A percentile compares a stretch with the other conserved stretches of the same genome.
Conservation (phyloP, 2,888 invertebrate genomes). For the Cantharis rustica region DNA sequence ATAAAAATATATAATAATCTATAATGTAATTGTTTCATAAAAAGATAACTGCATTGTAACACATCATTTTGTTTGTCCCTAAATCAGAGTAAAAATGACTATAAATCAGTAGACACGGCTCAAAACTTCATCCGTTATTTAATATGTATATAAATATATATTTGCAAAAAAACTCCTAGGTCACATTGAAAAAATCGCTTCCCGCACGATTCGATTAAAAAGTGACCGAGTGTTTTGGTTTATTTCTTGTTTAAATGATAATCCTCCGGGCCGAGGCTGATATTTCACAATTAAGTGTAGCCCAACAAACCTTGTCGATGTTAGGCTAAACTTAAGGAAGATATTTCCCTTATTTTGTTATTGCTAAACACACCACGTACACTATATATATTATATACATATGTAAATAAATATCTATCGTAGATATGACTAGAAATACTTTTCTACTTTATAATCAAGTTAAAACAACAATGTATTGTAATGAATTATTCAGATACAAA, state of each 20-base stretch:
- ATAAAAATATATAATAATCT: not conserved
- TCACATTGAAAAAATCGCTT: not conserved
- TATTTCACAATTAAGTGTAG: not conserved
- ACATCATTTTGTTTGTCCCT: not conserved
- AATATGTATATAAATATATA: not conserved
- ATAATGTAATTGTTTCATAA: not conserved
- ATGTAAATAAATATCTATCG: not conserved
- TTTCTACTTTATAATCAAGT: not conserved
- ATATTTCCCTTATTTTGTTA: not conserved
- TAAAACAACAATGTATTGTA: not conserved
- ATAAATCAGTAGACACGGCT: not conserved
- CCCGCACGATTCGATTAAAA: not conserved
- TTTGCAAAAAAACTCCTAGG: not conserved
- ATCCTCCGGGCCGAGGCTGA: not conserved
- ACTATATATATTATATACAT: not conserved
- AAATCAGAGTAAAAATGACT: not conserved
- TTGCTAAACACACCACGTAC: not conserved
- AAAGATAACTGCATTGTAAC: not conserved
- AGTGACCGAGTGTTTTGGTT: not conserved
- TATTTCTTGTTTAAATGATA: not conserved
- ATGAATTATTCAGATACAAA: not conserved
- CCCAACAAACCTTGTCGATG: not conserved
- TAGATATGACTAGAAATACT: not conserved
- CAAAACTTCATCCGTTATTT: not conserved
- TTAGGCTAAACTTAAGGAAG: not conserved